Conservation (phyloP, 2,113 vertebrate genomes). For the Condylura cristata region DNA sequence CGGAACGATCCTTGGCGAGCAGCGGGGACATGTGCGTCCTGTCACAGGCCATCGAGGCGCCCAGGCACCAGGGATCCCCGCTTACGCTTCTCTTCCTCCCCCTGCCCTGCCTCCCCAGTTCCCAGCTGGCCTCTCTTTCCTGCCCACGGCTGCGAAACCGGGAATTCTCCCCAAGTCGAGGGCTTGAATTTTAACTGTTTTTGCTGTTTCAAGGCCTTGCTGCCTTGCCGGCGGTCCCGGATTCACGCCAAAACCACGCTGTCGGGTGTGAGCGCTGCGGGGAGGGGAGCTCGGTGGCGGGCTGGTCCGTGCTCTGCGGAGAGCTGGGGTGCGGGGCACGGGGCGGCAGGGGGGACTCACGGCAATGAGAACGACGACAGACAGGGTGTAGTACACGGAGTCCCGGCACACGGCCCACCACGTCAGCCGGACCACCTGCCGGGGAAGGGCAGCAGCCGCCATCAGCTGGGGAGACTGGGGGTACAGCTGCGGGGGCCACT, state of each 20-base stretch:
- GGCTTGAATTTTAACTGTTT: background rate
- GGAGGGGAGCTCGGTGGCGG: background rate
- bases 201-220: background rate
- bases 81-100: background rate
- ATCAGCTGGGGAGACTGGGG: accelerated
- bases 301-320: background rate
- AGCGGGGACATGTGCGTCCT: background rate
- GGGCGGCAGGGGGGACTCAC: conserved; percentile 87
- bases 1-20: accelerated
- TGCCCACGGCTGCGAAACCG: no score
- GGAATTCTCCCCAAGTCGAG: background rate
- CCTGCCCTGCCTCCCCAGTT: background rate
- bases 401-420: conserved; percentile 97
- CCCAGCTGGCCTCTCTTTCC: no score
- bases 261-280: background rate
- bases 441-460: background rate
- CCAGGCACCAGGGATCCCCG: background rate
- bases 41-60: accelerated
- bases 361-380: conserved; percentile 93
- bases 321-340: background rate
- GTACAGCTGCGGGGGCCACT: background rate
- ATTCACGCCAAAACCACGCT: background rate
- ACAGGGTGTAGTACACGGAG: conserved; percentile 94
- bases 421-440: conserved; percentile 94
- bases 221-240: background rate